Evolutionary conservation across 2,113 vertebrate genomes (phyloP).

Genomic region (Esox niger): DNA sequence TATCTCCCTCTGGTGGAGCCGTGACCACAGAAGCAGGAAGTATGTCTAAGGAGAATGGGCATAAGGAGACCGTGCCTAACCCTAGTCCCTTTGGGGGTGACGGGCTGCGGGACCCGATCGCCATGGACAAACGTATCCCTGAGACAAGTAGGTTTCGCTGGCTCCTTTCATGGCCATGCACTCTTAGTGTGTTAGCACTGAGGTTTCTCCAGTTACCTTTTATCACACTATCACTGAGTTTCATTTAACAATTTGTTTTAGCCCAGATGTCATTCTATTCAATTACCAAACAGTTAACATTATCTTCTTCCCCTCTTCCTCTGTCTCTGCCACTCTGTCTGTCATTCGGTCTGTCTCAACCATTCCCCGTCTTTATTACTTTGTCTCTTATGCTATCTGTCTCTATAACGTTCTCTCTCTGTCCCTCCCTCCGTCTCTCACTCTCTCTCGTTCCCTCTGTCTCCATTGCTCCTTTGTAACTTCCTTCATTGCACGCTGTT

Average conservation of each 20-base stretch:
- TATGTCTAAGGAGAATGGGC: conserved; percentile 77
- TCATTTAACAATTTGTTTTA: too few relatives aligned
- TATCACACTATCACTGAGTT: too few relatives aligned
- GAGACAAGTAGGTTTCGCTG: conserved; percentile 84
- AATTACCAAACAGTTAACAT: background rate
- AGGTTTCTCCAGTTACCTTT: too few relatives aligned
- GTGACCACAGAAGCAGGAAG: conserved; percentile 63
- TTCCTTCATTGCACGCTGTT: conserved; percentile 5
- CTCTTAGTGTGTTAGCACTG: too few relatives aligned
- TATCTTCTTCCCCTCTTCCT: background rate
- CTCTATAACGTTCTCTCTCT: conserved; percentile 25
- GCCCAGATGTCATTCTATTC: background rate
- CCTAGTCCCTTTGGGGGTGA: conserved; percentile 67
- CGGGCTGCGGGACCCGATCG: conserved; percentile 81
- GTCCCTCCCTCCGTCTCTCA: too few relatives aligned
- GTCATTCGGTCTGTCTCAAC: background rate
- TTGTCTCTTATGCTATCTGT: conserved; percentile 63
- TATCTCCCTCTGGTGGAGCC: conserved; percentile 68
- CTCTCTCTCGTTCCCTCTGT: conserved; percentile 45
- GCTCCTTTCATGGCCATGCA: background rate
- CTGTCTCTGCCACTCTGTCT: too few relatives aligned
- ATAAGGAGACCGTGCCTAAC: conserved; percentile 63
- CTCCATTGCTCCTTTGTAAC: conserved; percentile 51
- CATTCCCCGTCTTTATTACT: background rate
- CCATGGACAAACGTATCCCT: conserved; percentile 85